These are phyloP conservation scores for Balearica regulorum DNA, from an alignment of 2,797 vertebrate species.

Conservation along the genomic window DNA sequence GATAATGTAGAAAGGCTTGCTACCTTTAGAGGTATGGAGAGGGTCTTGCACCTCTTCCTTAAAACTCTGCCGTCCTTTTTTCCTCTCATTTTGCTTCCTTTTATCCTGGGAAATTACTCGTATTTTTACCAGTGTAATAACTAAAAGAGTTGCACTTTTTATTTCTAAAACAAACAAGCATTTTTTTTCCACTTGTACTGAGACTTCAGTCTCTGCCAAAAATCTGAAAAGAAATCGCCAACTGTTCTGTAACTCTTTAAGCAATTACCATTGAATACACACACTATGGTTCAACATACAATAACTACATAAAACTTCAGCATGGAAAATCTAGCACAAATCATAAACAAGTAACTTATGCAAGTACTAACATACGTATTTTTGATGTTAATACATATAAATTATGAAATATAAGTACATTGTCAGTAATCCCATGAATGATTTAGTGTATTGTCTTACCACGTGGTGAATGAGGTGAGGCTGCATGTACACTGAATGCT, in stretches of 20 bases:
- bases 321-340: conserved; percentile 36
- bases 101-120: neutral
- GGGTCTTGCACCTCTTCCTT: neutral
- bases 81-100: neutral
- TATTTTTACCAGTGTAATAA: neutral
- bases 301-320: conserved; percentile 29
- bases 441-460: conserved; percentile 27
- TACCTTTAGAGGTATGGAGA: neutral
- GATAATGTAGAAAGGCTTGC: neutral
- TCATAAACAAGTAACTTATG: conserved; percentile 40
- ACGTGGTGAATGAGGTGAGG: conserved; percentile 1
- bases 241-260: conserved; percentile 58
- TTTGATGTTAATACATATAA: conserved; percentile 31
- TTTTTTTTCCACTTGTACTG: neutral
- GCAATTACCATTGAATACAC: conserved; percentile 49
- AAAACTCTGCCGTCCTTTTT: neutral
- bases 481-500: neutral
- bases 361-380: neutral
- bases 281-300: conserved; percentile 32
- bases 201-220: conserved; percentile 42
- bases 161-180: neutral
- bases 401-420: conserved; percentile 39
- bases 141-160: neutral
- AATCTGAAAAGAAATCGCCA: conserved; percentile 48
- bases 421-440: neutral